These are phyloP conservation scores for Xenentodon cancila DNA, from an alignment of 2,797 vertebrate genomes.

Conservation along the genomic window DNA sequence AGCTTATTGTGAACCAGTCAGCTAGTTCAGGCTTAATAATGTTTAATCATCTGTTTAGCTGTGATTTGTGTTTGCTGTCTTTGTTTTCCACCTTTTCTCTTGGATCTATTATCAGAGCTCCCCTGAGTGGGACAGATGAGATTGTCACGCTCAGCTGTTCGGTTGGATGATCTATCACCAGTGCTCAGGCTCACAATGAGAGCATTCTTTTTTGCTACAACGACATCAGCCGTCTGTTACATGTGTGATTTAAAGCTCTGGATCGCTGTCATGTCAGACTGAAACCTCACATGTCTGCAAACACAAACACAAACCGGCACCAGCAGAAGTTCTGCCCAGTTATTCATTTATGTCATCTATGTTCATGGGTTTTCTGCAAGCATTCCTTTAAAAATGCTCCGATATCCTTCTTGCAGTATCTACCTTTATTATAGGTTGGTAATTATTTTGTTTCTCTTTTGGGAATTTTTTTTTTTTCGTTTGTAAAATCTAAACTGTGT, in stretches of 20 bases:
- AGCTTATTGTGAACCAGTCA: constrained; percentile 25
- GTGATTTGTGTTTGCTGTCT: constrained; percentile 29
- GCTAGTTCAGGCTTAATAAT: constrained; percentile 20
- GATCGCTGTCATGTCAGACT: too few relatives aligned
- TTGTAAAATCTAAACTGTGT: too few relatives aligned
- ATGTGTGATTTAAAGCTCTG: constrained; percentile 56
- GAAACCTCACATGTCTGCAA: too few relatives aligned
- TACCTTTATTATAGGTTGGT: too few relatives aligned
- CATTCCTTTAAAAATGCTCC: too few relatives aligned
- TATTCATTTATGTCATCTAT: background rate
- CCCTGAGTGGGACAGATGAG: constrained; percentile 58
- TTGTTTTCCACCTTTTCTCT: constrained; percentile 9
- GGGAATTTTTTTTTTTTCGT: too few relatives aligned
- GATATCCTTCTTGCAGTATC: too few relatives aligned
- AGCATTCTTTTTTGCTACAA: constrained; percentile 64
- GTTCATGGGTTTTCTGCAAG: too few relatives aligned
- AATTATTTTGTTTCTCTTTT: too few relatives aligned
- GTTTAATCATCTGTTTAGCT: constrained; percentile 39
- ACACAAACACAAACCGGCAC: constrained; percentile 12
- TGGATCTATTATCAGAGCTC: constrained; percentile 31
- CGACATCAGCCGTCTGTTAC: constrained; percentile 53
- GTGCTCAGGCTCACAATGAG: constrained; percentile 42
- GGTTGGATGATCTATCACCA: constrained; percentile 60
- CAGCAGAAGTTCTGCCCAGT: background rate
- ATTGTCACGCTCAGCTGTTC: constrained; percentile 74